phyloP scores from a whole-genome alignment of 1,140 invertebrate genomes.

The Aphelinus certus region DNA sequence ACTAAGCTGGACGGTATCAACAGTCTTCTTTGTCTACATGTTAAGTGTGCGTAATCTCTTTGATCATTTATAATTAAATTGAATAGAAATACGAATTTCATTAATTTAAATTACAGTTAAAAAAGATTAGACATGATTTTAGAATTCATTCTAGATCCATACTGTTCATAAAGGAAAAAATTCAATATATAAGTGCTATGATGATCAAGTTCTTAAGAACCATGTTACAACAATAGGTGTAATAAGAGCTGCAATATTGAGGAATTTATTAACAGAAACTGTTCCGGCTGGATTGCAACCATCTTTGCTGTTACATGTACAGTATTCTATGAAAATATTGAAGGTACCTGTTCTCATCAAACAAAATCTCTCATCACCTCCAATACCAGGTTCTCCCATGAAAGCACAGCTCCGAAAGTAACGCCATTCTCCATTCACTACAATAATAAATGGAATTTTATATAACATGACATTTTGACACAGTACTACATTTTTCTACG shows the following conservation, averaged over 20 bases:
- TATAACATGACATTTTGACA: neutral
- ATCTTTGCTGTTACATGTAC: constrained; percentile 92
- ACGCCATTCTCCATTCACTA: constrained; percentile 90
- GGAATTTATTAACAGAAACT: constrained; percentile 10
- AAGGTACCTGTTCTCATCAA: constrained; percentile 90
- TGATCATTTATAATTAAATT: no score
- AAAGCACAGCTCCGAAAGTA: constrained; percentile 90
- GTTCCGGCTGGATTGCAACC: constrained; percentile 79
- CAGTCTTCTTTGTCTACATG: constrained; percentile 42
- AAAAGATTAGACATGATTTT: neutral
- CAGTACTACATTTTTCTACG: no score
- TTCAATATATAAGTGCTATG: no score
- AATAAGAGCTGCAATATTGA: constrained; percentile 15
- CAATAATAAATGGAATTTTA: constrained; percentile 53
- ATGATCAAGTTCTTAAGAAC: constrained; percentile 38
- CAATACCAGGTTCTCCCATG: constrained; percentile 88
- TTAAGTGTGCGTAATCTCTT: constrained; percentile 9
- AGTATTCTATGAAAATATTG: constrained; percentile 94
- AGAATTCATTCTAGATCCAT: constrained; percentile 11
- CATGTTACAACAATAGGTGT: constrained; percentile 22
- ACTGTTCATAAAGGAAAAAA: no score
- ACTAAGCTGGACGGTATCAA: constrained; percentile 43
- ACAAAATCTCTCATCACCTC: constrained; percentile 89
- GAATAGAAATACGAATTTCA: no score
- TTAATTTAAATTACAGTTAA: no score